These are phyloP conservation scores for Boloria euphrosyne DNA, from an alignment of 2,888 invertebrate species.

Conservation along the genomic window DNA sequence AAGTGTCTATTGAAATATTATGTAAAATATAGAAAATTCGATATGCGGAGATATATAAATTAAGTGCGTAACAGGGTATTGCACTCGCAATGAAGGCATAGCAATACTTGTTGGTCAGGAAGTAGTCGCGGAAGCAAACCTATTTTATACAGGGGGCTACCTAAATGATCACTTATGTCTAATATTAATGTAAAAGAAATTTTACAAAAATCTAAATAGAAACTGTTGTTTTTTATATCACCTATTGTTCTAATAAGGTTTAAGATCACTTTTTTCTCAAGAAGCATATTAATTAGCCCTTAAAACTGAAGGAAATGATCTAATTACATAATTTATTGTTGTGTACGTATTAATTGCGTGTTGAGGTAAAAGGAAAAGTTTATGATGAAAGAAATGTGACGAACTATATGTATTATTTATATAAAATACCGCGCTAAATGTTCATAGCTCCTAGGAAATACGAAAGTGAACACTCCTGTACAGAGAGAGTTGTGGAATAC, in stretches of 20 bases:
- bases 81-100: constrained; percentile 19
- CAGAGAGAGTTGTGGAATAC: constrained; percentile 56
- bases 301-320: no score
- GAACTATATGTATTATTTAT: constrained; percentile 2
- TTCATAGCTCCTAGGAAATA: constrained; percentile 40
- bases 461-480: constrained; percentile 57
- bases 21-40: not conserved
- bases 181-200: not conserved
- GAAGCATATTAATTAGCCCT: no score
- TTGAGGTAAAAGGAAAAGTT: not conserved
- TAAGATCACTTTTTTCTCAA: no score
- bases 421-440: constrained; percentile 17
- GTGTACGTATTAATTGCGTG: no score
- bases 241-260: no score
- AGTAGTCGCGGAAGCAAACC: constrained; percentile 41
- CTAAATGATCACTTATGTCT: not conserved
- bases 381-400: not conserved
- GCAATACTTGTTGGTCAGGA: constrained; percentile 41
- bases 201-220: not conserved
- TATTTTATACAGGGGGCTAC: constrained; percentile 33
- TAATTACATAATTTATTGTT: no score
- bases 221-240: no score
- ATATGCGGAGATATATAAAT: constrained; percentile 17
- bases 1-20: not conserved
- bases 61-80: constrained; percentile 19